Evolutionary conservation across 1,140 invertebrate genomes (phyloP), one percentile per base, ranked within the genome.

Genomic region (Drosophila setifemur): DNA sequence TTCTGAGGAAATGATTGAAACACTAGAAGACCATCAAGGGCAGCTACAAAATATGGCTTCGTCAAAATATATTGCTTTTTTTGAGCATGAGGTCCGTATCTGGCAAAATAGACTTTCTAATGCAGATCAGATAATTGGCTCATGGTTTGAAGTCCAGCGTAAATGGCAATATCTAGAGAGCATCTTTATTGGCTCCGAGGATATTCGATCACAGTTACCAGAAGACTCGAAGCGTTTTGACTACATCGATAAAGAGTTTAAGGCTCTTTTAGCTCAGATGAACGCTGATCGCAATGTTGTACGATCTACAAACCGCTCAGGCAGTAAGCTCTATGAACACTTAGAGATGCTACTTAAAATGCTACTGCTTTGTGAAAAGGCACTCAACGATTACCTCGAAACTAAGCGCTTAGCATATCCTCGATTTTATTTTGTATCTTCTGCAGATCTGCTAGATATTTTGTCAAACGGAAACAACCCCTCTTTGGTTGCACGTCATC

Each of bases 101-200:
- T 99, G 98, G 98, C 97, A 99, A 90, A 95, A 95, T 71, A 98
- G 97, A 83, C 90, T 99, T n/a, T 96, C 95, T 35, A 93, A 96
- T 44, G 97, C 97, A 28, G 98, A 99, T 92, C 96, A 98, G 92
- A 96, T 96, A 1, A 97, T 98, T 25, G 95, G 95, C 0, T 92
- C 97, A 29, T 98, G 97, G 96, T 97, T 98, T 92, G 98, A 99
- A 92, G 98, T 99, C 14, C 98, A 99, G 91, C 93, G 98, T 31
- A 98, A 97, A 9, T 99, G 98, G 98, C 96, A 96, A 78, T 96
- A 99, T 91, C 92, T 99, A 54, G 98, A 99, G 91, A 98, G 96
- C 76, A 99, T 99, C 81, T 99, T 99, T 89, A 98, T 98, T 94
- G 98, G 97, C 74, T 98, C 97, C 1, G 97, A 99, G 90, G 98